Evolutionary conservation across 2,888 invertebrate species (phyloP).

Genomic region (Scaptodrosophila latifasciaeformis): DNA sequence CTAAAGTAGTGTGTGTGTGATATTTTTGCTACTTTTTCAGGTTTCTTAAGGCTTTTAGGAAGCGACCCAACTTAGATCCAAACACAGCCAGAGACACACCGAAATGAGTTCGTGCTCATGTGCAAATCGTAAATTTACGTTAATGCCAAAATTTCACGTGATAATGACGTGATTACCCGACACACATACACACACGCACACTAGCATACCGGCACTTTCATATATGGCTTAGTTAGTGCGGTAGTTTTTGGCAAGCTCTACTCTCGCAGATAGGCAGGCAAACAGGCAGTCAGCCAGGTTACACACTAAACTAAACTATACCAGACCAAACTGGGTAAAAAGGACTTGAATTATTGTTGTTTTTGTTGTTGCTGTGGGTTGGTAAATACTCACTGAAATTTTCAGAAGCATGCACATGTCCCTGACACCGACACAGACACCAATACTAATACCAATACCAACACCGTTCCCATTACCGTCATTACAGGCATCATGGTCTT

Average conservation of each 20-base stretch:
- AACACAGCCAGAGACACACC: constrained; percentile 19
- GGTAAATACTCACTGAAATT: constrained; percentile 23
- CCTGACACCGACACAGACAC: too few relatives aligned
- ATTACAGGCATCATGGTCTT: too few relatives aligned
- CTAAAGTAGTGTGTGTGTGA: constrained; percentile 2
- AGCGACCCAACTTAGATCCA: constrained; percentile 22
- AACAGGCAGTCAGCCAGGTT: background rate
- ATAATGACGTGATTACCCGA: constrained; percentile 71
- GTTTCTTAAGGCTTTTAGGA: constrained; percentile 8
- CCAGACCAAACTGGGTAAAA: too few relatives aligned
- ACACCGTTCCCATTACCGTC: too few relatives aligned
- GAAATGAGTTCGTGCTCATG: constrained; percentile 45
- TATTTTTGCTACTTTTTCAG: background rate
- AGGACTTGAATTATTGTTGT: too few relatives aligned
- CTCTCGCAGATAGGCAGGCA: constrained; percentile 15
- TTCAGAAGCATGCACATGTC: constrained; percentile 44
- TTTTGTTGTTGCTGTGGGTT: too few relatives aligned
- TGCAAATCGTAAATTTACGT: constrained; percentile 66
- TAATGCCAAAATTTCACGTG: constrained; percentile 69
- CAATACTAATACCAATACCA: too few relatives aligned
- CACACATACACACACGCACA: constrained; percentile 29
- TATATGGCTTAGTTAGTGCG: constrained; percentile 1
- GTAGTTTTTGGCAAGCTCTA: constrained; percentile 1
- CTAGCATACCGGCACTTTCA: background rate
- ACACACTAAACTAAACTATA: too few relatives aligned